Evolutionary conservation across 2,797 vertebrate species (phyloP), one percentile per base, ranked within the genome.

Genomic region (Clarias pachynema): DNA sequence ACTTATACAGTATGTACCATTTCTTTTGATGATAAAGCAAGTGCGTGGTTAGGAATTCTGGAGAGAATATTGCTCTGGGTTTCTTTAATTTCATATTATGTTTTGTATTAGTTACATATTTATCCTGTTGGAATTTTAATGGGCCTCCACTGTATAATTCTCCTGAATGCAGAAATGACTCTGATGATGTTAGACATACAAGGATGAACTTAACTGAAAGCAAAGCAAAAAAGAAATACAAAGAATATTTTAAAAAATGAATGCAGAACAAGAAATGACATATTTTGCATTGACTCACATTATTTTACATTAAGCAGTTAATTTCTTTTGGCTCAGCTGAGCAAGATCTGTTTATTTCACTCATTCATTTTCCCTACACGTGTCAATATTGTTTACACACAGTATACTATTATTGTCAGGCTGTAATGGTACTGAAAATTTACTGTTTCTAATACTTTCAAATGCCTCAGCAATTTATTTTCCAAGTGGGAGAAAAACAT

Each of bases 341-440:
- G 69, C 49, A 53, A 74, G 60, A 26, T 49, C 57, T 85, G 84
- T 81, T 81, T 81, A 75, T 81, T 85, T 81, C 60, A 75, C 60
- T 81, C 44, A 37, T 85, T 63, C 29, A 73, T 81, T 68, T 29
- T 29, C 12, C 60, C 22, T 34, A 10, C 22, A n/a, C 31, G 24
- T 75, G 62, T 73, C 40, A 37, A 29, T 62, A 15, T 15, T 79
- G 77, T 79, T 62, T 62, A 62, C 75, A 78, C 75, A 44, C 59
- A 79, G 24, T 66, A 34, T 26, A 56, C 22, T 57, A 20, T 63
- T 65, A 37, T n/a, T 66, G 57, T 57, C 70, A 2, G 60, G 22
- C 60, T 85, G n/a, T 59, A 74, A 73, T 57, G 14, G 8, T 73
- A 56, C 60, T 18, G n/a, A 66, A 81, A n/a, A 81, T 37, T 5